A percentile compares a stretch with the other conserved stretches of the same genome.
These are phyloP conservation scores for Drosophila nigrodunni DNA, from an alignment of 1,140 invertebrate genomes.

Conservation along the genomic window DNA sequence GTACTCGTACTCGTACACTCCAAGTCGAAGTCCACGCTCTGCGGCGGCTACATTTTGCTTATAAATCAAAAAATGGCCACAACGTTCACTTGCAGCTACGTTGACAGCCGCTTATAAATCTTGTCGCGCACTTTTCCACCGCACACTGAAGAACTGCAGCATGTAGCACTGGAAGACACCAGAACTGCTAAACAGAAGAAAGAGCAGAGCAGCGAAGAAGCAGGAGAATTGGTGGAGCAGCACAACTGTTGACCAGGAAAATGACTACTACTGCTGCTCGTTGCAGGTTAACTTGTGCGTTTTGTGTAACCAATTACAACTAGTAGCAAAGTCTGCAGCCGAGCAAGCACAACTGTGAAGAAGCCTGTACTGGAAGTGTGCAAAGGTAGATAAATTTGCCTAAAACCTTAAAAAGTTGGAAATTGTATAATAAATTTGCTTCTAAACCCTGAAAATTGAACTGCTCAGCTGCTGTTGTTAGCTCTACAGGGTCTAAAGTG, in stretches of 20 bases:
- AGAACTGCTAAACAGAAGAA: conserved; percentile 10
- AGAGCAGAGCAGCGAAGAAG: background rate
- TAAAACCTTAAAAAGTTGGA: no score
- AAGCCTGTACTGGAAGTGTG: no score
- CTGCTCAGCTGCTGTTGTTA: no score
- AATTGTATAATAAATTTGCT: no score
- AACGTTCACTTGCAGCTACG: conserved; percentile 58
- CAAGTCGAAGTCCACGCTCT: conserved; percentile 17
- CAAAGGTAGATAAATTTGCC: no score
- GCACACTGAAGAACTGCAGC: conserved; percentile 4
- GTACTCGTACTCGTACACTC: background rate
- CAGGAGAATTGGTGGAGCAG: no score
- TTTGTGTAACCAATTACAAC: conserved; percentile 75
- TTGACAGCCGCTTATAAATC: conserved; percentile 83
- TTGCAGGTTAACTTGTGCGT: conserved; percentile 62
- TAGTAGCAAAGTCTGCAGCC: no score
- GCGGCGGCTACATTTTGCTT: conserved; percentile 75
- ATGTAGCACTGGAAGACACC: no score
- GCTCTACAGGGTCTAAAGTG: background rate
- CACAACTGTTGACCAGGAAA: conserved; percentile 18
- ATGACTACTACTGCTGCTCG: conserved; percentile 45
- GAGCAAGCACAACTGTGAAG: no score
- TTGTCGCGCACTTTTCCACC: conserved; percentile 73
- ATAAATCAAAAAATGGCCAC: conserved; percentile 82
- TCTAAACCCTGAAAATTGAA: no score